phyloP scores from a whole-genome alignment of 2,113 vertebrate genomes.

The Trochalopteron elliotii region DNA sequence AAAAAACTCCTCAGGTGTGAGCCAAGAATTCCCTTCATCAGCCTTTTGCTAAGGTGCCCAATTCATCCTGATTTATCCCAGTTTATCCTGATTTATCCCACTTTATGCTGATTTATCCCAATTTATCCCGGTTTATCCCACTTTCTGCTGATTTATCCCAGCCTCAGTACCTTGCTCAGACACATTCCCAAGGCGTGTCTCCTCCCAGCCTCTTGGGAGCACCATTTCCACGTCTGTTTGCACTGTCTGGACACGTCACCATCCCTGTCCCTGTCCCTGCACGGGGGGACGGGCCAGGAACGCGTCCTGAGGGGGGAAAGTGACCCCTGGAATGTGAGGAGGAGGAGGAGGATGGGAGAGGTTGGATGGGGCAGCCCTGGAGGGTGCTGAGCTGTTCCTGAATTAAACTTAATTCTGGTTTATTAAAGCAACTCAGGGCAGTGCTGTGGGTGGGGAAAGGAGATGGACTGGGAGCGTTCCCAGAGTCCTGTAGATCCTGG shows the following conservation, averaged over 20 bases:
- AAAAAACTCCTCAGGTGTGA: background rate
- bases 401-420: background rate
- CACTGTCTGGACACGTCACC: background rate
- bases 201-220: conserved; percentile 20
- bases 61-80: background rate
- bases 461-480: background rate
- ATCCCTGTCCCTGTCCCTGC: background rate
- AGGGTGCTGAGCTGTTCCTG: background rate
- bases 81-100: background rate
- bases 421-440: background rate
- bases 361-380: background rate
- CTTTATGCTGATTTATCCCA: background rate
- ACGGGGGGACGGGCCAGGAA: background rate
- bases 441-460: background rate
- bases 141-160: background rate
- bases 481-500: background rate
- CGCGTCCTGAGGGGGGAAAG: background rate
- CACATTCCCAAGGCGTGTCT: background rate
- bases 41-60: background rate
- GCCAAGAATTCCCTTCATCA: background rate
- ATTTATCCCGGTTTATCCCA: background rate
- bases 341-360: background rate
- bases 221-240: conserved; percentile 5
- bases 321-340: background rate
- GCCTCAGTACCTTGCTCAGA: background rate